Percentiles rank a stretch among this genome's conserved stretches.
These are phyloP conservation scores for Pseudomyrmex flavicornis DNA, from an alignment of 1,140 invertebrate genomes.

Conservation along the genomic window DNA sequence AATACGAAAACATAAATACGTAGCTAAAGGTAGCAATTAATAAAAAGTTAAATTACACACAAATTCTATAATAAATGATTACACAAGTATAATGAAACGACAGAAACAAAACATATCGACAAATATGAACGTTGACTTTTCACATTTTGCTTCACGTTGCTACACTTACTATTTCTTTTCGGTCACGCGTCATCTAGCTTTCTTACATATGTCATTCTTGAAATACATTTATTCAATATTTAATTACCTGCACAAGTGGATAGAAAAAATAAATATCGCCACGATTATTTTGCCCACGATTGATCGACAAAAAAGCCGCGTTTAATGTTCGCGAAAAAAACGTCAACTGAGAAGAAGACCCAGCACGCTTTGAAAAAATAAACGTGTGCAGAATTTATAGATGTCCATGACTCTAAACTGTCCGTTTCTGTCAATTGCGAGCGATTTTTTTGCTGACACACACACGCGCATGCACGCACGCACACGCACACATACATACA, in stretches of 20 bases:
- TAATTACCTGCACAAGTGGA: neutral
- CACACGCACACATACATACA: no score
- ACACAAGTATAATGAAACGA: neutral
- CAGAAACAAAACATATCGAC: neutral
- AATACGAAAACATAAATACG: neutral
- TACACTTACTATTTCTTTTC: neutral
- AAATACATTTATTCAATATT: constrained; percentile 64
- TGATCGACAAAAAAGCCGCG: constrained; percentile 3
- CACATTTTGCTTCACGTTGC: constrained; percentile 66
- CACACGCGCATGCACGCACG: no score
- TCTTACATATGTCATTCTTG: constrained; percentile 37
- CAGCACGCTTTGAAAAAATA: constrained; percentile 65
- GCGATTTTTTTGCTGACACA: constrained; percentile 23
- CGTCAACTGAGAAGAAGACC: constrained; percentile 24
- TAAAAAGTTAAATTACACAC: neutral
- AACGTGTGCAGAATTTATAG: constrained; percentile 35
- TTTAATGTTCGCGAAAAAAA: constrained; percentile 57
- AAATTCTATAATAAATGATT: neutral
- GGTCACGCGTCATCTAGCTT: constrained; percentile 6
- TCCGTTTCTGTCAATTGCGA: constrained; percentile 64
- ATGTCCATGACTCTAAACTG: constrained; percentile 79
- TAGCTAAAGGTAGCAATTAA: neutral
- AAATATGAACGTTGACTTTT: constrained; percentile 11
- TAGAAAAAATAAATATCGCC: no score
- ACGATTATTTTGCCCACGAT: neutral